A percentile compares a stretch with the other conserved stretches of the same genome.
phyloP scores from a whole-genome alignment of 2,797 vertebrate genomes.

The Pyrrhura leucotis region DNA sequence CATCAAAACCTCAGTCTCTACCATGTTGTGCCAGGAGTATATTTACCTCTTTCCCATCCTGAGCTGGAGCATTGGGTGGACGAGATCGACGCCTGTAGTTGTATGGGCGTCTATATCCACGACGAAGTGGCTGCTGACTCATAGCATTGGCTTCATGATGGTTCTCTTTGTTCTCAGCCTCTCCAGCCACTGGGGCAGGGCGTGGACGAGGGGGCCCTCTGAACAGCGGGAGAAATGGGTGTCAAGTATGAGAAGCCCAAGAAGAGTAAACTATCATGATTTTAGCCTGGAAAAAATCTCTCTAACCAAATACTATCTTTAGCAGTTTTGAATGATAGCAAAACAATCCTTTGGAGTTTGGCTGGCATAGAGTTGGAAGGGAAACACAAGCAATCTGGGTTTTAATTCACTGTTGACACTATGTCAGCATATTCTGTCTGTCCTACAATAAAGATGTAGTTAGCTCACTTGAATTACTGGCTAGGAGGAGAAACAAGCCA shows the following conservation, averaged over 20 bases:
- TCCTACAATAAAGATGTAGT: neutral
- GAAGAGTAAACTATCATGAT: neutral
- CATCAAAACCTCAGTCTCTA: neutral
- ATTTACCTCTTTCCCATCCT: slow-evolving; percentile 76
- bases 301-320: neutral
- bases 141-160: slow-evolving; percentile 69
- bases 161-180: slow-evolving; percentile 81
- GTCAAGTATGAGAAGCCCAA: neutral
- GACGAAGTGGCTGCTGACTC: slow-evolving; percentile 71
- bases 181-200: slow-evolving; percentile 62
- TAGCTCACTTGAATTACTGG: neutral
- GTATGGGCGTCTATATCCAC: slow-evolving; percentile 78
- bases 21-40: fast-evolving
- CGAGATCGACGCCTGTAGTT: slow-evolving; percentile 79
- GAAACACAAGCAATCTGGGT: neutral
- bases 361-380: neutral
- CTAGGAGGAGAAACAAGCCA: neutral
- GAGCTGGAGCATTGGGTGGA: slow-evolving; percentile 57
- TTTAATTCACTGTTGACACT: neutral
- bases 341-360: neutral
- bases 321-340: neutral
- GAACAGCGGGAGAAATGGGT: neutral
- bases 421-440: neutral
- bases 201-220: slow-evolving; percentile 76
- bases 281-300: neutral